Conservation (phyloP, 2,113 vertebrate genomes). For the Aviceda subcristata region DNA sequence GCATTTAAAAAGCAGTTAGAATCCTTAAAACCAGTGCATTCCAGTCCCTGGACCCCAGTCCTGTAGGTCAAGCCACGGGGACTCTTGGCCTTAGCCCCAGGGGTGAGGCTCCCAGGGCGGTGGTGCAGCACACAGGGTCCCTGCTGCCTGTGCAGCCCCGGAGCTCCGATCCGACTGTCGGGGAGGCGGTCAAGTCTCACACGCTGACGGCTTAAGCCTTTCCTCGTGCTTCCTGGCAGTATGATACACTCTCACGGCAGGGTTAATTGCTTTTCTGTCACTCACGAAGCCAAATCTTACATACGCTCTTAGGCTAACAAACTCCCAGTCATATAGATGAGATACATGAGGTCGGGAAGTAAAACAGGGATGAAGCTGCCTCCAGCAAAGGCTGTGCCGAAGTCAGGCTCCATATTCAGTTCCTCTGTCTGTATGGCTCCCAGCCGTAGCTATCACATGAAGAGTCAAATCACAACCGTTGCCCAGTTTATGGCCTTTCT, state of each 20-base stretch:
- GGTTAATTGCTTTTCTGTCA: neutral
- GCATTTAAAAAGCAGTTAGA: neutral
- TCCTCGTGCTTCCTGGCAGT: neutral
- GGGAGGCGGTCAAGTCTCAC: neutral
- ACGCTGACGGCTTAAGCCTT: neutral
- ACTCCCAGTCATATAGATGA: neutral
- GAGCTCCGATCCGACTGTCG: neutral
- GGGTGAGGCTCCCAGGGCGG: neutral
- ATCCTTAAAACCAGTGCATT: neutral
- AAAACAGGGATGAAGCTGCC: neutral
- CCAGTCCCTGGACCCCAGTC: no score
- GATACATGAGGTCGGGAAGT: neutral
- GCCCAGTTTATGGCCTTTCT: neutral
- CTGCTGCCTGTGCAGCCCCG: neutral
- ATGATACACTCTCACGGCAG: neutral
- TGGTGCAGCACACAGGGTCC: neutral
- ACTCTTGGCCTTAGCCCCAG: neutral
- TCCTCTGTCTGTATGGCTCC: neutral
- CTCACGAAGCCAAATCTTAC: neutral
- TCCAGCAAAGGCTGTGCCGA: neutral
- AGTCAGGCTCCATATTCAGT: neutral
- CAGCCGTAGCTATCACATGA: neutral
- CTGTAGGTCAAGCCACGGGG: accelerated
- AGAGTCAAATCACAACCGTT: neutral
- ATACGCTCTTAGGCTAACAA: neutral